Conservation (phyloP, 1,140 invertebrate genomes). For the Pseudomyrmex cubaensis region DNA sequence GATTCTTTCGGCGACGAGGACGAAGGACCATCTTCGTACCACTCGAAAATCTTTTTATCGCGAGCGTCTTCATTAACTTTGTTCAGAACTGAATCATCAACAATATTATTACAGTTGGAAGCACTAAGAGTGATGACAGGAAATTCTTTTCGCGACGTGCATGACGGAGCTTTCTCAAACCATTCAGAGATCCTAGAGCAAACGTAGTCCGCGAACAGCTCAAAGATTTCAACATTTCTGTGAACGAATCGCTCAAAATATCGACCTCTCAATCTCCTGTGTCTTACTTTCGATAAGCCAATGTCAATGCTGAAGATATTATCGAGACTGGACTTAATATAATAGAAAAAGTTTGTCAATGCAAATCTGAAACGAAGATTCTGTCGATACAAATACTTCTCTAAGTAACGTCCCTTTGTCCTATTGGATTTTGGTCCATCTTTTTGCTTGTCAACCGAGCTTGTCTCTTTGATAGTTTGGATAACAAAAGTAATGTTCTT, state of each 20-base stretch:
- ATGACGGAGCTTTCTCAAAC: slow-evolving; percentile 24
- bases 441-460: background rate
- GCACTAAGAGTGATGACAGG: background rate
- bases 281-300: slow-evolving; percentile 40
- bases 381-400: slow-evolving; percentile 54
- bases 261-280: slow-evolving; percentile 25
- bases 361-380: slow-evolving; percentile 3
- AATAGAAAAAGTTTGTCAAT: background rate
- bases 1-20: slow-evolving; percentile 5
- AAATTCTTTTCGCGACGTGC: slow-evolving; percentile 26
- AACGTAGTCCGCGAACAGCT: slow-evolving; percentile 41
- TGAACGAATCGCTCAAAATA: slow-evolving; percentile 56
- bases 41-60: background rate
- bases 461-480: slow-evolving; percentile 20
- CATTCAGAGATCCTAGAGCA: slow-evolving; percentile 31
- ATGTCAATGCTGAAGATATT: background rate
- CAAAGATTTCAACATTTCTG: slow-evolving; percentile 51
- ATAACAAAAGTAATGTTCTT: slow-evolving; percentile 34
- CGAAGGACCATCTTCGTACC: background rate
- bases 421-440: slow-evolving; percentile 9
- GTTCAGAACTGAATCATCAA: background rate
- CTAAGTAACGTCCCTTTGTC: slow-evolving; percentile 67
- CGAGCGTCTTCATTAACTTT: background rate
- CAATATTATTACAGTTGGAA: background rate
- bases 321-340: background rate